phyloP scores from a whole-genome alignment of 2,888 invertebrate species.

The Callosobruchus maculatus region DNA sequence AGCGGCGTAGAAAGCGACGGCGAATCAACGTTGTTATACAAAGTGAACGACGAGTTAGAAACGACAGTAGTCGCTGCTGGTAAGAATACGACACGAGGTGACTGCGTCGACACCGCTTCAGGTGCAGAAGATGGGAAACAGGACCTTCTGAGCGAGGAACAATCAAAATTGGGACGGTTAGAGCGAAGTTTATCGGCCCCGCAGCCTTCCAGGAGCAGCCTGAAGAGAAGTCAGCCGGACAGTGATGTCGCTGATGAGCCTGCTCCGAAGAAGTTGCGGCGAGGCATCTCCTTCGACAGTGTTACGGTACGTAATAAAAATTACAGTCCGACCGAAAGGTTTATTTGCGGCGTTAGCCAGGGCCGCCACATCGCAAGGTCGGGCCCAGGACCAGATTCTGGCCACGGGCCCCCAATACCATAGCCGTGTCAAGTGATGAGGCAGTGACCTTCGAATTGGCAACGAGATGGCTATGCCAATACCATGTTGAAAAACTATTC shows the following conservation, averaged over 20 bases:
- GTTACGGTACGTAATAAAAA: too few species aligned
- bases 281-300: slow-evolving; percentile 82
- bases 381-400: too few species aligned
- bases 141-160: slow-evolving; percentile 28
- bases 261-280: slow-evolving; percentile 67
- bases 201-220: slow-evolving; percentile 61
- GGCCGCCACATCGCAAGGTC: too few species aligned
- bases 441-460: too few species aligned
- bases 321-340: too few species aligned
- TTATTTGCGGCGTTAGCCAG: too few species aligned
- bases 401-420: too few species aligned
- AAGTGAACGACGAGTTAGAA: slow-evolving; percentile 32
- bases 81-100: neutral
- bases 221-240: slow-evolving; percentile 63
- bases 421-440: too few species aligned
- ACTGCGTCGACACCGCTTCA: neutral
- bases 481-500: too few species aligned
- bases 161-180: slow-evolving; percentile 11
- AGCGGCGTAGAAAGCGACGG: slow-evolving; percentile 48
- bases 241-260: slow-evolving; percentile 49
- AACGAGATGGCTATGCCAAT: too few species aligned
- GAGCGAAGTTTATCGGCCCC: neutral
- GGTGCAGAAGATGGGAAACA: slow-evolving; percentile 1
- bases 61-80: slow-evolving; percentile 26
- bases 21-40: slow-evolving; percentile 54